Conservation (phyloP, 2,888 invertebrate genomes). For the Electrophaes corylata region DNA sequence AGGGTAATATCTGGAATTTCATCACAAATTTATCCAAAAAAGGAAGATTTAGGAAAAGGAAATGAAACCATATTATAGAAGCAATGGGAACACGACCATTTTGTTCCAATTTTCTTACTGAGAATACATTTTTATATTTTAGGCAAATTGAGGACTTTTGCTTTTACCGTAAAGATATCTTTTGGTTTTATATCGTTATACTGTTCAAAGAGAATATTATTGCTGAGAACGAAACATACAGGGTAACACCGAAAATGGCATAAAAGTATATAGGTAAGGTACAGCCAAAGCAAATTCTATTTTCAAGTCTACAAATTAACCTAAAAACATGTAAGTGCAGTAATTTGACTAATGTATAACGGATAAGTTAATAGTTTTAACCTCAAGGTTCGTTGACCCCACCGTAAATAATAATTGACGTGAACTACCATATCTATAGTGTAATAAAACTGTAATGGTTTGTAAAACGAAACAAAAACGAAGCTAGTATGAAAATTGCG, state of each 20-base stretch:
- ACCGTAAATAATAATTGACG: too few species aligned
- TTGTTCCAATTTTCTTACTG: constrained; percentile 16
- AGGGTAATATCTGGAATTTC: constrained; percentile 20
- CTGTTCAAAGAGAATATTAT: constrained; percentile 6
- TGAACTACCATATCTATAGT: too few species aligned
- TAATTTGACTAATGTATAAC: neutral
- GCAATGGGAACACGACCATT: constrained; percentile 26
- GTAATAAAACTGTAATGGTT: too few species aligned
- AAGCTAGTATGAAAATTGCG: too few species aligned
- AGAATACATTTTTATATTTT: constrained; percentile 17
- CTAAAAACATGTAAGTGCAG: neutral
- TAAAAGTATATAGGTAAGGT: too few species aligned
- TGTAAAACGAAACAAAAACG: too few species aligned
- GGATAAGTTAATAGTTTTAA: neutral
- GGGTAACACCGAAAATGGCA: neutral
- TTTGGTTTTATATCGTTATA: neutral
- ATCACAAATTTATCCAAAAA: constrained; percentile 23
- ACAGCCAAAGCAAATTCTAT: neutral
- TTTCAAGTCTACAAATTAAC: neutral
- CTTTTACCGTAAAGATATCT: neutral
- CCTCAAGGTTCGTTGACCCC: neutral
- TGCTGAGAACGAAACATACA: neutral
- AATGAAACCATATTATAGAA: constrained; percentile 17
- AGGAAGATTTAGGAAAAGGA: constrained; percentile 20
- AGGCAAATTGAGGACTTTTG: constrained; percentile 15